Evolutionary conservation across 2,797 vertebrate species (phyloP).

Genomic region (Spinus olivaceus): DNA sequence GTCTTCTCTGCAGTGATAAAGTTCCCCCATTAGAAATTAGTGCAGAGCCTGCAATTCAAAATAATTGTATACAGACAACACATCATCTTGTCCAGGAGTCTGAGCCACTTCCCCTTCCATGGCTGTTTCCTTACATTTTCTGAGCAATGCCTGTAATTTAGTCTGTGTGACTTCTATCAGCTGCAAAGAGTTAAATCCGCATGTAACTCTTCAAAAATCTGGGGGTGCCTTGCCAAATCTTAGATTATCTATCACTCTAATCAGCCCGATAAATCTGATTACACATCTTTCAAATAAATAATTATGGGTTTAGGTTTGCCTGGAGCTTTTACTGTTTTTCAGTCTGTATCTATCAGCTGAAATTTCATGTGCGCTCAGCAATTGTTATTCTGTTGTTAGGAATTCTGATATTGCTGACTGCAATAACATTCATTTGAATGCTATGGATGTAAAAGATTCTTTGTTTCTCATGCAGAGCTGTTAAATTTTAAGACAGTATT

Average conservation of each 20-base stretch:
- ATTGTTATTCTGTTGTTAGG: background rate
- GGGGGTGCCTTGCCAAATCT: background rate
- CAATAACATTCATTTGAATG: background rate
- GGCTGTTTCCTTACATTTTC: background rate
- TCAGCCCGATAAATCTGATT: slow-evolving; percentile 17
- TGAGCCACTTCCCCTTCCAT: background rate
- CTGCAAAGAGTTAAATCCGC: slow-evolving; percentile 11
- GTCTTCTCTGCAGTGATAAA: slow-evolving; percentile 18
- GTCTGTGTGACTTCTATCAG: background rate
- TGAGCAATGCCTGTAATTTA: background rate
- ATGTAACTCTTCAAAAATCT: background rate
- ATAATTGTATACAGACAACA: slow-evolving; percentile 19
- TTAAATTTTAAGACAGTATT: background rate
- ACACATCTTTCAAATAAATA: slow-evolving; percentile 19
- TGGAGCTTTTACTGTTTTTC: slow-evolving; percentile 21
- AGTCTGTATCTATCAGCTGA: slow-evolving; percentile 22
- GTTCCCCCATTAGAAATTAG: slow-evolving; percentile 24
- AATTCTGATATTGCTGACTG: background rate
- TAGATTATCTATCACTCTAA: slow-evolving; percentile 12
- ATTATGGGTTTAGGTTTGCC: slow-evolving; percentile 1
- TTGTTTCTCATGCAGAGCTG: background rate
- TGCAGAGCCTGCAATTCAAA: slow-evolving; percentile 36
- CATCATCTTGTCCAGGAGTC: background rate
- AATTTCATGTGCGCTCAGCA: slow-evolving; percentile 3
- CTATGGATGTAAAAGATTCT: background rate